Base-by-base conservation (phyloP, 1,140 invertebrate genomes). In the Drosophila murphyi region DNA sequence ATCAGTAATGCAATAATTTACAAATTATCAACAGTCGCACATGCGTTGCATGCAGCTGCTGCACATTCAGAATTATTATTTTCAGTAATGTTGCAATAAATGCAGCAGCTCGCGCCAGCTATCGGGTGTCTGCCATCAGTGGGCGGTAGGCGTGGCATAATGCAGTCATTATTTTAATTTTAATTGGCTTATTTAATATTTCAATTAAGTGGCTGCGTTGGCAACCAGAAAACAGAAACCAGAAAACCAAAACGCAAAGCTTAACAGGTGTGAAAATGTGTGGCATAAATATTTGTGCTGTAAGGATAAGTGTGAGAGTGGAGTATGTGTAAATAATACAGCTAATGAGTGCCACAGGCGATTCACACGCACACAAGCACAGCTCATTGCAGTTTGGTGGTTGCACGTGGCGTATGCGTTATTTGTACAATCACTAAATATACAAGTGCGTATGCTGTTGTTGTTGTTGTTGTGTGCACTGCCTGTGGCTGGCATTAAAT, bases 161-260 rank as follows among this genome's bases (percentile, higher is more conserved):
- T 74, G 65, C 65, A 69, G 31, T 20, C 37, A 52, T 75, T 72
- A 76, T 76, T 72, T 76, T 73, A 68, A 77, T 77, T 77, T 77
- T 77, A 77, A 77, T 77, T 77, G 75, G 75, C 75, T 69, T 63
- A 74, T 77, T 77, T 77, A 73, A 74, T 68, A 68, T 77, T 77
- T 77, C 75, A 77, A 77, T 77, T 77, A 76, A 65, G 62, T 61
- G 73, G 29, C 39, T 12, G 32, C 2, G 39, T 61, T 48, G 31
- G 45, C 32, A 45, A 37, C 69, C 60, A 32, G 28, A 57, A 50
- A 59, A n/a, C 68, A 63, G 32, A 32, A 52, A 71, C 51, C 43
- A 45, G 20, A 34, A 54, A 69, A 43, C 35, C 60, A 62, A 47
- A 54, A 54, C 57, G 1, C 57, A 75, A 71, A 51, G 50, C 31